Evolutionary conservation across 2,797 vertebrate species (phyloP), one percentile per base, ranked within the genome.

Genomic region (Coilia nasus): DNA sequence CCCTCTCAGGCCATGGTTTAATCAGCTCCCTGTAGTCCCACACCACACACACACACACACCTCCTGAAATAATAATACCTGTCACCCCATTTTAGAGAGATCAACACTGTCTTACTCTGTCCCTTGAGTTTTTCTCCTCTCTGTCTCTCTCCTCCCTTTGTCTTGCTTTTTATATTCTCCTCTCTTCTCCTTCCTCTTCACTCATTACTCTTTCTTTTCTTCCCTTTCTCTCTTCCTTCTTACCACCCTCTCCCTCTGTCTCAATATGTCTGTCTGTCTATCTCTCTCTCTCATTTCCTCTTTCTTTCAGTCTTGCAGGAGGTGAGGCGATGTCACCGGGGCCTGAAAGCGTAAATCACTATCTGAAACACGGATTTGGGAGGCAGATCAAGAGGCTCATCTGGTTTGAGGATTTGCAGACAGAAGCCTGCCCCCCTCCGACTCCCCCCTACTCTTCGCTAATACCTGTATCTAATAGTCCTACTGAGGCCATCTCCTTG

Each of bases 51-150:
- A 67, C 62, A 28, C 82, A 83, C 46, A 57, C 47, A 25, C 44
- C 7, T 50, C 21, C 82, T 50, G 82, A 82, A 84, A 88, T 84
- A 67, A 83, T 85, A 35, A 31, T 83, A 84, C 80, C 85, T 89
- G 82, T 75, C 85, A 80, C 85, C 86, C 82, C 62, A 86, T 71
- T 83, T 90, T 83, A 87, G 83, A 84, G 59, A 81, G 81, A 57
- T 41, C 25, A 28, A 23, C 62, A 12, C 60, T 23, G 3, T 60
- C 21, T 21, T 60, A 21, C 59, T n/a, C 59, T 21, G 35, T 5
- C 35, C 35, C 5, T 41, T 41, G 35, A 41, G 35, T 41, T 41
- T 41, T 41, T 41, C 35, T 41, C 35, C 35, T 41, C 35, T 41
- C 35, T 41, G 35, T 2, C 35, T 41, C 5, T 41, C 35, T 41